Base-by-base conservation (phyloP, 2,113 vertebrate species). In the Halichoeres trimaculatus region DNA sequence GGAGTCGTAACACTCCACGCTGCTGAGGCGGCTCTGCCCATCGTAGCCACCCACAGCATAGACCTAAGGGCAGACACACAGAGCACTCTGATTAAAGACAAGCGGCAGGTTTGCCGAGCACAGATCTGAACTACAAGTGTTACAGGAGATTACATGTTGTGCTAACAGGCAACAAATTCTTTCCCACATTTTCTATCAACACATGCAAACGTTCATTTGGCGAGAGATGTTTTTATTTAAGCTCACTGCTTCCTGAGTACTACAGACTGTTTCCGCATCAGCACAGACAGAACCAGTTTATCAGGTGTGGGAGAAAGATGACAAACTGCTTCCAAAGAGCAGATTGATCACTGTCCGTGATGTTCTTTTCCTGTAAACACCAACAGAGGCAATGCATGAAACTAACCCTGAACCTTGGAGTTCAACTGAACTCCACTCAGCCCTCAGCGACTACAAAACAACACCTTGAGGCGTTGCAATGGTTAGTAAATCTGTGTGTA, bases 21-120 rank as follows among this genome's bases (percentile, higher is more conserved):
- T 99, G 93, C 94, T 99, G 56, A 99, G 93, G n/a, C 97, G 96
- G 88, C 93, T 96, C 87, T 98, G 97, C 19, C 98, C 98, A 20
- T 99, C 98, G 0, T 98, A 99, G 10, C 98, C 98, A 23, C 98
- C 98, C 9, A 99, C 96, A 20, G 96, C 96, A 20, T 99, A 99
- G 0, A 98, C 97, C 98, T 99, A 80, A 36, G 52, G 56, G 84
- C 7, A 77, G 12, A 63, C 70, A 70, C 30, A 83, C 13, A 70
- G 14, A 73, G n/a, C 10, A 1, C 26, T 34, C 13, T 12, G 34
- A 52, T 63, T 13, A 16, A 50, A 16, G n/a, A 48, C 14, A 23
- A 24, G 20, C 16, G 17, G 23, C 12, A 8, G 43, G 17, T 10
- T 14, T 41, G 13, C 40, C 2, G 3, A 56, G 23, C 16, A 23